Percentiles rank a stretch among this genome's conserved stretches.
Evolutionary conservation across 2,113 vertebrate genomes (phyloP).

Genomic region (Cebidichthys violaceus): DNA sequence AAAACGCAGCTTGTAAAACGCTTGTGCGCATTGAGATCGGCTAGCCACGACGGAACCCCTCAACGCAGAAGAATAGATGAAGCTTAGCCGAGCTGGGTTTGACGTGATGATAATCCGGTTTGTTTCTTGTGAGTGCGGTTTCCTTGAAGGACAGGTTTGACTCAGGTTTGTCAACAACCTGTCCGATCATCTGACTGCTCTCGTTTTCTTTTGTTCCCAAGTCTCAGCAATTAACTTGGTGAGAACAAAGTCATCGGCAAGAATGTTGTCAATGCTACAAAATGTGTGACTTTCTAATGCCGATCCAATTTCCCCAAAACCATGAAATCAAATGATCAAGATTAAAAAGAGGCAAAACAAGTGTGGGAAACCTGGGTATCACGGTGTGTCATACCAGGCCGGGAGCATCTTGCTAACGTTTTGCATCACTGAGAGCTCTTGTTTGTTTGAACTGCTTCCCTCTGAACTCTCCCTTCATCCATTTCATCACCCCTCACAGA

Average conservation of each 20-base stretch:
- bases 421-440: conserved; percentile 59
- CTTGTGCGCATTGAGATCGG: not conserved
- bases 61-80: not conserved
- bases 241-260: not conserved
- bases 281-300: not conserved
- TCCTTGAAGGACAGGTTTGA: not conserved
- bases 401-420: conserved; percentile 41
- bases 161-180: not conserved
- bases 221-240: not conserved
- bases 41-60: not conserved
- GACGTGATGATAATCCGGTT: not conserved
- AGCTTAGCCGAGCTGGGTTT: not conserved
- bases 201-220: not conserved
- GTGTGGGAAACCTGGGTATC: not conserved
- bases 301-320: not conserved
- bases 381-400: not conserved
- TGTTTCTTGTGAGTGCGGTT: not conserved
- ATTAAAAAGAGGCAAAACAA: not conserved
- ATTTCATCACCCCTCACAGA: conserved; percentile 57
- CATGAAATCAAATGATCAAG: not conserved
- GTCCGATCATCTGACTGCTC: not conserved
- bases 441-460: conserved; percentile 50
- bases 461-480: conserved; percentile 53
- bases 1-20: not conserved
- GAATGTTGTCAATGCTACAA: not conserved